A percentile compares a stretch with the other conserved stretches of the same genome.
phyloP scores from a whole-genome alignment of 2,113 vertebrate genomes.

The Ophthalmotilapia sp. region DNA sequence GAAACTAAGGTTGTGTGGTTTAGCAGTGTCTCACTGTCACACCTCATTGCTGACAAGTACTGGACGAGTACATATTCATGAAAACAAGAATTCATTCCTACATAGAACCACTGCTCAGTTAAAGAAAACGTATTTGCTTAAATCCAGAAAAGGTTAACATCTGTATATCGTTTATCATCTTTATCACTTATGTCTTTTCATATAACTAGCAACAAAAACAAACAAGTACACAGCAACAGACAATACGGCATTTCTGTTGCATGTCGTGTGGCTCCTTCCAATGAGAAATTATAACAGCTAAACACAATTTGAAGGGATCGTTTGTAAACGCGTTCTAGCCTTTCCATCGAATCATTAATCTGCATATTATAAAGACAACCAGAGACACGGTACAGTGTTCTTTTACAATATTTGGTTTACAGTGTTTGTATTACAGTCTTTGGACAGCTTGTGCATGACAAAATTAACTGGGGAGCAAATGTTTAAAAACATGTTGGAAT shows the following conservation, averaged over 20 bases:
- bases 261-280: background rate
- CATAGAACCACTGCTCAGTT: background rate
- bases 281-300: background rate
- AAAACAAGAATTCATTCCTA: background rate
- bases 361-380: background rate
- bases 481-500: background rate
- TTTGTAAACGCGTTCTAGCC: background rate
- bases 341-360: background rate
- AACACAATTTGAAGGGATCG: background rate
- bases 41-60: background rate
- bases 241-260: background rate
- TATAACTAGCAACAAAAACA: background rate
- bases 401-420: background rate
- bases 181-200: background rate
- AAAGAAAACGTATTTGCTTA: background rate
- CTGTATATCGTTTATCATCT: background rate
- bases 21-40: background rate
- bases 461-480: background rate
- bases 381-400: background rate
- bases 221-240: background rate
- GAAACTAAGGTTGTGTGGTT: background rate
- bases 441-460: background rate
- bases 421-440: background rate
- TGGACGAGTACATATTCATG: fast-evolving
- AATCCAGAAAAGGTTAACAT: background rate